phyloP scores from a whole-genome alignment of 2,113 vertebrate genomes.

The Aramus guarauna region DNA sequence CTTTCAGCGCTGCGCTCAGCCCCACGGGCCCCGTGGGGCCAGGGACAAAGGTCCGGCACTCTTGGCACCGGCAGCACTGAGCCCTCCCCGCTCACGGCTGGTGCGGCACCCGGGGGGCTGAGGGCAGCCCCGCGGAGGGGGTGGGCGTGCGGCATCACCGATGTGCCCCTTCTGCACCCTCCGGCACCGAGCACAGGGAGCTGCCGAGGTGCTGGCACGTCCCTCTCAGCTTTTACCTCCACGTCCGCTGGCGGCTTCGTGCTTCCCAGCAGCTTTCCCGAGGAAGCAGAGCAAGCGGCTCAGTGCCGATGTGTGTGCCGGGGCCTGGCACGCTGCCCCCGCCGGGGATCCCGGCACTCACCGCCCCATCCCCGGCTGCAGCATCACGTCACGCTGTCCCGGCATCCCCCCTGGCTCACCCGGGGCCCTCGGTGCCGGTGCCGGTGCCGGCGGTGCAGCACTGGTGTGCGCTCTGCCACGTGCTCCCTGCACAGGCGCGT shows the following conservation, averaged over 20 bases:
- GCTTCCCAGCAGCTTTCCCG: neutral
- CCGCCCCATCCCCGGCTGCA: neutral
- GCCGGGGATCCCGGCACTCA: neutral
- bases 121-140: neutral
- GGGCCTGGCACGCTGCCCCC: neutral
- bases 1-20: neutral
- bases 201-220: neutral
- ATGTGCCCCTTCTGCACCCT: neutral
- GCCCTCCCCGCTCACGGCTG: neutral
- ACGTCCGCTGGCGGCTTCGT: neutral
- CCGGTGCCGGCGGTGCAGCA: neutral
- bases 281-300: neutral
- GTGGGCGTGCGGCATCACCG: neutral
- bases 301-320: neutral
- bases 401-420: neutral
- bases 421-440: neutral
- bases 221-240: neutral
- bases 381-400: neutral
- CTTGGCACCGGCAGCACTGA: neutral
- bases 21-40: neutral
- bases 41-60: constrained; percentile 16
- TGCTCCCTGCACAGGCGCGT: neutral
- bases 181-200: neutral
- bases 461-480: neutral
- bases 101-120: neutral